Conservation (phyloP, 1,140 invertebrate species). For the Drosophila ohnishii region DNA sequence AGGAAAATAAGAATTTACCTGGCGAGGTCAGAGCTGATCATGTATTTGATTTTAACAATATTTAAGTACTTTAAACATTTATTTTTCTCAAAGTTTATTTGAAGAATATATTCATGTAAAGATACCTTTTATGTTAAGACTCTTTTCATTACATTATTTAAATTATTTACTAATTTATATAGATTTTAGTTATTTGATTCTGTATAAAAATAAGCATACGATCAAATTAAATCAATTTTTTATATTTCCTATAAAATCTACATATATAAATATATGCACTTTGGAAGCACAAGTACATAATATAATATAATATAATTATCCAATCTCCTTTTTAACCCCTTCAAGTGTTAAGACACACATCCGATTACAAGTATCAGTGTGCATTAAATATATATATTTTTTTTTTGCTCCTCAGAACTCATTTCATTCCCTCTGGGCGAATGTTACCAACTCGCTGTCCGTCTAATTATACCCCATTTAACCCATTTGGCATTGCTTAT, state of each 20-base stretch:
- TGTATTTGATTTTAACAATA: not conserved
- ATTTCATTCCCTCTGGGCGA: slow-evolving; percentile 8
- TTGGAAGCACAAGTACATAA: not conserved
- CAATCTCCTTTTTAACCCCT: not conserved
- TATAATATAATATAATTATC: not conserved
- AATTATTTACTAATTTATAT: not conserved
- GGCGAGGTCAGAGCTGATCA: not conserved
- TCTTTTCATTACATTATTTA: not conserved
- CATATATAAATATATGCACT: not conserved
- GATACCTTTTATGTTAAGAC: no score
- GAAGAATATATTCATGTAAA: not conserved
- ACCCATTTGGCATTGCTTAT: slow-evolving; percentile 48
- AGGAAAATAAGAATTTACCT: not conserved
- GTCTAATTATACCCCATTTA: slow-evolving; percentile 57
- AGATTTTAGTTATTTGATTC: no score
- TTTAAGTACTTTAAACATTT: not conserved
- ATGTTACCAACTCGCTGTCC: slow-evolving; percentile 60
- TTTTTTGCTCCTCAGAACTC: slow-evolving; percentile 2
- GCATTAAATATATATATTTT: slow-evolving; percentile 2
- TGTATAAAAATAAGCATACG: not conserved
- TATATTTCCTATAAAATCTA: not conserved
- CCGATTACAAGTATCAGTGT: slow-evolving; percentile 9
- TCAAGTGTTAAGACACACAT: slow-evolving; percentile 8
- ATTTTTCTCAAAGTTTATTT: not conserved
- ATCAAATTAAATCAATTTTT: not conserved